Percentiles rank a stretch among this genome's conserved stretches.
Conservation (phyloP, 1,140 invertebrate genomes). For the Antheraea mylitta region DNA sequence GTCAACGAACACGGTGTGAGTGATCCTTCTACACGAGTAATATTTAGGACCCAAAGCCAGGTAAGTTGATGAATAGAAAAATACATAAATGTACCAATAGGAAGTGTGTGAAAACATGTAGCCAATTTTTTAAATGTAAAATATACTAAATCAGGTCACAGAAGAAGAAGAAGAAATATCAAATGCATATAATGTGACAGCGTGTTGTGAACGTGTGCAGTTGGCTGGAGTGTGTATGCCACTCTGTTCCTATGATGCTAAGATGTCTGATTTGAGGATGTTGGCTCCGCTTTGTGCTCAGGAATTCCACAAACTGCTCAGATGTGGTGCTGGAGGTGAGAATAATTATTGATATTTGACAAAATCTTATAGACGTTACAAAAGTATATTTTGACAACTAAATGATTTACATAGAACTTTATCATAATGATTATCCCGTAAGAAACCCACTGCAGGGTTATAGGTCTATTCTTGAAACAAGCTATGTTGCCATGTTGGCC, state of each 20-base stretch:
- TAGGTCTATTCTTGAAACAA: too few relatives aligned
- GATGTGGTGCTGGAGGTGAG: conserved; percentile 75
- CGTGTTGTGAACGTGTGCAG: conserved; percentile 86
- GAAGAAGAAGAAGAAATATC: conserved; percentile 80
- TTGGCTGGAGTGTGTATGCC: conserved; percentile 87
- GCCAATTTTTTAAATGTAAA: background rate
- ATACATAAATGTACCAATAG: too few relatives aligned
- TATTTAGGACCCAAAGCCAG: conserved; percentile 86
- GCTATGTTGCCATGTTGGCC: too few relatives aligned
- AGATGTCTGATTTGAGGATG: conserved; percentile 86
- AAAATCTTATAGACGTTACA: background rate
- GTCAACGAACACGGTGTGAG: conserved; percentile 89
- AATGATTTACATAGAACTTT: too few relatives aligned
- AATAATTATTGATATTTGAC: background rate
- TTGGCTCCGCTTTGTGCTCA: conserved; percentile 82
- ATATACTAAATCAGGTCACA: conserved; percentile 54
- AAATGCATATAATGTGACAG: conserved; percentile 86
- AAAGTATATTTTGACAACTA: too few relatives aligned
- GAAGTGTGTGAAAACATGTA: too few relatives aligned
- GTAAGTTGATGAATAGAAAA: conserved; percentile 43
- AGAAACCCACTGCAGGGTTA: too few relatives aligned
- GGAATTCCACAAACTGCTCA: conserved; percentile 84
- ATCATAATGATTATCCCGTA: too few relatives aligned
- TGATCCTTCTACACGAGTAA: conserved; percentile 84
- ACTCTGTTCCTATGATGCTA: conserved; percentile 90